Base-by-base conservation (phyloP, 2,797 vertebrate species). In the Eremophila alpestris region DNA sequence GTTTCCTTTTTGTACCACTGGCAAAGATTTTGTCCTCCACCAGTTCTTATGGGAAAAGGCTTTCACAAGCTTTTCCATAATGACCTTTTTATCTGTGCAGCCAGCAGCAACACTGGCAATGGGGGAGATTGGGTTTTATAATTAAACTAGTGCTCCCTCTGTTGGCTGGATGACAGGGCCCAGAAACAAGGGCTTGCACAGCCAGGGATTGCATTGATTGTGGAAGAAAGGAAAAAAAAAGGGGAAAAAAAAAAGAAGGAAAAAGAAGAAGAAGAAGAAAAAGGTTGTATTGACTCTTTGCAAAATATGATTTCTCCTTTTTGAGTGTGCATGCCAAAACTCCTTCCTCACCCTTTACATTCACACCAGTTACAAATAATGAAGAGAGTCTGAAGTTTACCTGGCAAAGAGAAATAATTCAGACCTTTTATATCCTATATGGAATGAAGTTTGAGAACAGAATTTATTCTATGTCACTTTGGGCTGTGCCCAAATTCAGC, bases 91-190 rank as follows among this genome's bases (percentile, higher is more conserved):
- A 93, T 94, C 95, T 86, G 65, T 11, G 43, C 84, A 69, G 73
- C 69, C 96, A 95, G 96, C 29, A 89, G 84, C 69, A 60, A n/a
- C 59, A 0, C 10, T 65, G 91, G 76, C 92, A 92, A 62, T 14
- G 58, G 48, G 32, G 43, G 55, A 86, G 77, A 91, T 71, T 49
- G 73, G 62, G 36, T 81, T 94, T 89, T 55, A 40, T 91, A 91
- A 94, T 95, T 93, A 91, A 95, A 94, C 58, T 81, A 94, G 91
- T 91, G 92, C 95, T 96, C 91, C 95, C 95, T 95, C 93, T 97
- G 73, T 93, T 95, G 94, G 79, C 87, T 96, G 90, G 87, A 87
- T 94, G 73, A 95, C 95, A 94, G 67, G 21, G 5, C 27, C 88
- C 36, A 3, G 5, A 51, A 85, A 87, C 27, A 81, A 69, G 64